Evolutionary conservation across 2,888 invertebrate species (phyloP).

Genomic region (Meganola albula): DNA sequence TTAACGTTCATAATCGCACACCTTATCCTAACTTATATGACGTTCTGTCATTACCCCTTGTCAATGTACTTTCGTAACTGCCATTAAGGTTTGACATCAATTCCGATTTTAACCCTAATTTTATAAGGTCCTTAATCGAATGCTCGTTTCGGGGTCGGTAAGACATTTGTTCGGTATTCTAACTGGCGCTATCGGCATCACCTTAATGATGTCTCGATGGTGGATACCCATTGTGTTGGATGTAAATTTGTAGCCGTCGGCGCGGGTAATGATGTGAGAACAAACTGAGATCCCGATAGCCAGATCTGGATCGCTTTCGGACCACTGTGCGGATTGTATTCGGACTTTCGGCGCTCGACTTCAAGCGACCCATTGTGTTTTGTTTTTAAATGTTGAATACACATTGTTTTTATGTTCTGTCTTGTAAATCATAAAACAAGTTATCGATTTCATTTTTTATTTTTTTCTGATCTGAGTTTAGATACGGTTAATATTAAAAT

Average conservation of each 20-base stretch:
- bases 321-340: slow-evolving; percentile 64
- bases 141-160: slow-evolving; percentile 29
- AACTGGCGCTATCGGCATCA: slow-evolving; percentile 77
- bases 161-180: slow-evolving; percentile 41
- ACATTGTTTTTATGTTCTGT: slow-evolving; percentile 48
- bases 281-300: slow-evolving; percentile 76
- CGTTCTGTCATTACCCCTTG: slow-evolving; percentile 54
- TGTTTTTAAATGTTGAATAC: slow-evolving; percentile 45
- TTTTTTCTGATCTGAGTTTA: slow-evolving; percentile 12
- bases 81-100: slow-evolving; percentile 27
- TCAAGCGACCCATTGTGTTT: slow-evolving; percentile 44
- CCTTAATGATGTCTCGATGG: slow-evolving; percentile 79
- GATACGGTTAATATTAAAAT: too few species aligned
- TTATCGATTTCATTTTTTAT: slow-evolving; percentile 24
- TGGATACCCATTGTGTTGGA: slow-evolving; percentile 78
- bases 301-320: slow-evolving; percentile 70
- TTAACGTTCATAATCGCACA: slow-evolving; percentile 51
- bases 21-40: slow-evolving; percentile 57
- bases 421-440: slow-evolving; percentile 58
- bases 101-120: slow-evolving; percentile 27
- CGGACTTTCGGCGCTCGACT: slow-evolving; percentile 52
- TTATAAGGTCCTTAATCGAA: slow-evolving; percentile 42
- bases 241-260: slow-evolving; percentile 79
- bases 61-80: slow-evolving; percentile 43
- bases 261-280: slow-evolving; percentile 79